Evolutionary conservation across 2,888 invertebrate species (phyloP).

Genomic region (Liodrosophila aerea): DNA sequence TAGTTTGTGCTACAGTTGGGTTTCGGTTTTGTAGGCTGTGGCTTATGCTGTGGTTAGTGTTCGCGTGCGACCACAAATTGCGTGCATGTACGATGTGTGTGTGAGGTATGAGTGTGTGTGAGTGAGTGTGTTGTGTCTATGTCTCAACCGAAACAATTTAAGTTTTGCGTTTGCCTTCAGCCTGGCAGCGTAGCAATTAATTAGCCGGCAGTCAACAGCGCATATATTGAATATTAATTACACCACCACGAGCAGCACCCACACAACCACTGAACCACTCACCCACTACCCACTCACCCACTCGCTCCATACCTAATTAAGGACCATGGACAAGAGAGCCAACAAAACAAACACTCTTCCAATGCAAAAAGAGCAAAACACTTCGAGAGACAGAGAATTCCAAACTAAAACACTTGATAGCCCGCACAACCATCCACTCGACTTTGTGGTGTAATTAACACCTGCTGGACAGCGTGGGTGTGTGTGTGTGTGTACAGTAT

Average conservation of each 20-base stretch:
- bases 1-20: constrained; percentile 25
- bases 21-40: constrained; percentile 47
- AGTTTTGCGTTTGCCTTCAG: constrained; percentile 27
- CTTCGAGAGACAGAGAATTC: constrained; percentile 18
- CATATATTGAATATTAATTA: constrained; percentile 74
- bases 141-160: constrained; percentile 21
- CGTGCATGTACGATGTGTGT: neutral
- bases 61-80: constrained; percentile 43
- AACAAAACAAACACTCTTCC: constrained; percentile 49
- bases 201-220: constrained; percentile 51
- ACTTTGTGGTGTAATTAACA: constrained; percentile 68
- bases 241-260: constrained; percentile 26
- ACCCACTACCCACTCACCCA: neutral
- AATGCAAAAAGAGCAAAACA: constrained; percentile 45
- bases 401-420: constrained; percentile 30
- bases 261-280: constrained; percentile 1
- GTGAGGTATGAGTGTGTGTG: neutral
- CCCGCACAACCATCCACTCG: constrained; percentile 25
- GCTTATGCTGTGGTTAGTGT: constrained; percentile 50
- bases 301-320: constrained; percentile 40
- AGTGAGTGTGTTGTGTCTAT: constrained; percentile 2
- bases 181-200: constrained; percentile 57
- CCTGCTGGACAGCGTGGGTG: constrained; percentile 32
- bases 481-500: constrained; percentile 2
- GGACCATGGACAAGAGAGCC: constrained; percentile 48